These are phyloP conservation scores for Drosophila vallismaia DNA, from an alignment of 2,888 invertebrate genomes.

Conservation along the genomic window DNA sequence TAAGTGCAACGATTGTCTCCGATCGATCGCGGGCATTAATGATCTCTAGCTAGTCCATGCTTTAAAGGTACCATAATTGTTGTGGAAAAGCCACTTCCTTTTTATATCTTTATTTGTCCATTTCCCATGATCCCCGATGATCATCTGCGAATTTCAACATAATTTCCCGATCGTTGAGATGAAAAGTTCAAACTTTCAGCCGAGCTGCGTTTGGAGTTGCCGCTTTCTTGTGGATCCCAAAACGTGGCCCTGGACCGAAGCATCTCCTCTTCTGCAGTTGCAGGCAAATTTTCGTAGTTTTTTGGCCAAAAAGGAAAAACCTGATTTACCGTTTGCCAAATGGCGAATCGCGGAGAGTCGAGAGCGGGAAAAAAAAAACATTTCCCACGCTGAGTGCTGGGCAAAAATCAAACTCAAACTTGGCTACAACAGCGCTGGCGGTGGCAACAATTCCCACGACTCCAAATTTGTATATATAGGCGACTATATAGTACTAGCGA, in stretches of 20 bases:
- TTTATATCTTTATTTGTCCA: background rate
- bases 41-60: background rate
- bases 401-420: constrained; percentile 37
- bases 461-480: constrained; percentile 79
- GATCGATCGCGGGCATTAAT: constrained; percentile 14
- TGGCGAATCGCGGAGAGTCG: constrained; percentile 45
- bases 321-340: constrained; percentile 75
- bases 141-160: constrained; percentile 22
- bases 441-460: constrained; percentile 76
- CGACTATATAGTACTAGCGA: constrained; percentile 44
- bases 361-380: constrained; percentile 46
- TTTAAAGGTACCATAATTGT: too few relatives aligned
- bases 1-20: constrained; percentile 29
- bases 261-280: constrained; percentile 48
- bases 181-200: constrained; percentile 46
- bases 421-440: constrained; percentile 23
- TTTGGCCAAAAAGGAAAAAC: constrained; percentile 68
- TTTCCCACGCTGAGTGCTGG: constrained; percentile 73
- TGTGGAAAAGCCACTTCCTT: background rate
- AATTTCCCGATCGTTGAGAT: constrained; percentile 27
- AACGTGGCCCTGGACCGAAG: constrained; percentile 30
- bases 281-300: constrained; percentile 72
- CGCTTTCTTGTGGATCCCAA: constrained; percentile 11
- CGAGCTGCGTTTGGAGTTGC: constrained; percentile 37
- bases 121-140: background rate